A percentile compares a stretch with the other conserved stretches of the same genome.
Evolutionary conservation across 2,113 vertebrate species (phyloP).

Genomic region (Petrocephalus zakoni): DNA sequence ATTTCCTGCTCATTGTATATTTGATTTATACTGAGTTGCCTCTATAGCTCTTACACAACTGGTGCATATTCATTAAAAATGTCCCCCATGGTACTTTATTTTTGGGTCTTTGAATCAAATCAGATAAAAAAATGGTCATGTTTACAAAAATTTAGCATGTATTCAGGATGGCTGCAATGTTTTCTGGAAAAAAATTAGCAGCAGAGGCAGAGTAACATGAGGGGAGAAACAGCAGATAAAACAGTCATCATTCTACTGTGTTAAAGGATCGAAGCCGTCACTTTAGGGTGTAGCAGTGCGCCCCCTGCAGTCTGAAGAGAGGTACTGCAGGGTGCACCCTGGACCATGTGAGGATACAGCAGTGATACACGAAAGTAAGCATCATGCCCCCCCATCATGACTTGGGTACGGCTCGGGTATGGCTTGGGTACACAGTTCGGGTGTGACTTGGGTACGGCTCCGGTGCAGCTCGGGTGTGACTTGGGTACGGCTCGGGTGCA

Average conservation of each 20-base stretch:
- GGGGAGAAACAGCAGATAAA: slow-evolving; percentile 48
- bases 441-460: no score
- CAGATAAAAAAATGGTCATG: not conserved
- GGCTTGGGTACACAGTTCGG: no score
- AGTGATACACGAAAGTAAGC: not conserved
- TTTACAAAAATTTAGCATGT: not conserved
- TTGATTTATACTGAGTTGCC: not conserved
- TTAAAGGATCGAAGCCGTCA: not conserved
- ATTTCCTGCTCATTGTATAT: not conserved
- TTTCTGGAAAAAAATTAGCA: slow-evolving; percentile 53
- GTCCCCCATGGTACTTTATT: not conserved
- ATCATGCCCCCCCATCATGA: not conserved
- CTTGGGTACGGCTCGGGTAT: no score
- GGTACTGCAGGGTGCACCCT: not conserved
- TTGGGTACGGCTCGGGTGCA: no score
- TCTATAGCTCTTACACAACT: not conserved
- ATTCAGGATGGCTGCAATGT: slow-evolving; percentile 31
- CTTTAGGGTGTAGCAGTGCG: not conserved
- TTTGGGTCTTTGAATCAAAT: not conserved
- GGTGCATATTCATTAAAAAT: not conserved
- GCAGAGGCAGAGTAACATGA: slow-evolving; percentile 43
- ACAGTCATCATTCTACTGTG: not conserved
- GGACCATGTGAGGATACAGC: not conserved
- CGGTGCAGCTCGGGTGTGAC: no score
- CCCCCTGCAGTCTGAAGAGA: not conserved